Base-by-base conservation (phyloP, 2,888 invertebrate genomes). In the Baronia brevicornis region DNA sequence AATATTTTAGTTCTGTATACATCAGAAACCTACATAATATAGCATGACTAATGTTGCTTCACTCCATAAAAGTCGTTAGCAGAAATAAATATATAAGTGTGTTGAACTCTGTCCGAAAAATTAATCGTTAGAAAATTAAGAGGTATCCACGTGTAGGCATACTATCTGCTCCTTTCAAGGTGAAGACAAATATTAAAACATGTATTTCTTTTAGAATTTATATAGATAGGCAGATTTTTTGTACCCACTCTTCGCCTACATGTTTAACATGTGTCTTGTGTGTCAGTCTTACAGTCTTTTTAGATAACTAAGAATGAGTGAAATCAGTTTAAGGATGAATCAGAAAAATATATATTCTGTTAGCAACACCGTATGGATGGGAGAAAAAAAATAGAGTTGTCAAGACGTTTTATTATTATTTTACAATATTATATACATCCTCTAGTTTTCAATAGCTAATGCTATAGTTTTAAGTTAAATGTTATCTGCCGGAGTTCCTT, bases 11-110 rank as follows among this genome's bases (percentile, higher is more conserved):
- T 39, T 33, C 48, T 42, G 33, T 33, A 33, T 39, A 40, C 42
- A 44, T 38, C 45, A n/a, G 43, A 51, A 51, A 52, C 44, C 48
- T 46, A 56, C 48, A 46, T n/a, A n/a, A n/a, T n/a, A n/a, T n/a
- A 39, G 37, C 34, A 52, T 60, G 59, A 63, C 41, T 61, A 58
- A 60, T 58, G 44, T 46, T 28, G 28, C n/a, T 26, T 31, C 34
- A 38, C 33, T 39, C 43, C 40, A 46, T 54, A 43, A 45, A n/a
- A 54, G 45, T 54, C 46, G 55, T 54, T 54, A 45, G 38, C 43
- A 51, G 51, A 40, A 60, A 53, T 50, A 46, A 54, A 57, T 53
- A 52, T 51, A 46, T 38, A 41, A 44, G 60, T 54, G 44, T 54
- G 54, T 55, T 65, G 52, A 53, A 48, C 48, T 38, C 40, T 19